These are phyloP conservation scores for Electrona antarctica DNA, from an alignment of 2,113 vertebrate species.

Conservation along the genomic window DNA sequence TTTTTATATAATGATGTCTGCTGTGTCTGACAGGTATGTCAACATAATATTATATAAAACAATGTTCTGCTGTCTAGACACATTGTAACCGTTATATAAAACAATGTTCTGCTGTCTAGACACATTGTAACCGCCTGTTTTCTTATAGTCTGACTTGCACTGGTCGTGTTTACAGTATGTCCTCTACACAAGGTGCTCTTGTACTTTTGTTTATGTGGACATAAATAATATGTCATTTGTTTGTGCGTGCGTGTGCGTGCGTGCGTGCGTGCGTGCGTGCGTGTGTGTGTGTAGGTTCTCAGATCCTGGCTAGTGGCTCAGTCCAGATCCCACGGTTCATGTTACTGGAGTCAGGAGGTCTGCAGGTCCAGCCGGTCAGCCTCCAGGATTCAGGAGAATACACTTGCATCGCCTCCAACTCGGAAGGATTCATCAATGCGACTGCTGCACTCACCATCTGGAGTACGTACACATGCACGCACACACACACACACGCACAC, in stretches of 20 bases:
- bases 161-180: too few species aligned
- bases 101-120: too few species aligned
- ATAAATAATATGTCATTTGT: neutral
- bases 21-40: too few species aligned
- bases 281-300: slow-evolving; percentile 73
- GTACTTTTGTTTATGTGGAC: too few species aligned
- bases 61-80: too few species aligned
- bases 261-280: slow-evolving; percentile 16
- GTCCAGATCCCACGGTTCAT: slow-evolving; percentile 87
- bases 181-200: too few species aligned
- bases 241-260: slow-evolving; percentile 8
- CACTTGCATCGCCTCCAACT: slow-evolving; percentile 86
- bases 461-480: slow-evolving; percentile 78
- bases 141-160: too few species aligned
- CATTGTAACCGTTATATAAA: too few species aligned
- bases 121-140: too few species aligned
- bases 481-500: slow-evolving; percentile 11
- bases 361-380: slow-evolving; percentile 85
- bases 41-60: too few species aligned
- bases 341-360: slow-evolving; percentile 88
- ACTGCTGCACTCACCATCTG: slow-evolving; percentile 87
- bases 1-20: too few species aligned
- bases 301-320: slow-evolving; percentile 89
- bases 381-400: slow-evolving; percentile 89
- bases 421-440: slow-evolving; percentile 82